phyloP scores from a whole-genome alignment of 2,888 invertebrate species.

The Harpalus rubripes region DNA sequence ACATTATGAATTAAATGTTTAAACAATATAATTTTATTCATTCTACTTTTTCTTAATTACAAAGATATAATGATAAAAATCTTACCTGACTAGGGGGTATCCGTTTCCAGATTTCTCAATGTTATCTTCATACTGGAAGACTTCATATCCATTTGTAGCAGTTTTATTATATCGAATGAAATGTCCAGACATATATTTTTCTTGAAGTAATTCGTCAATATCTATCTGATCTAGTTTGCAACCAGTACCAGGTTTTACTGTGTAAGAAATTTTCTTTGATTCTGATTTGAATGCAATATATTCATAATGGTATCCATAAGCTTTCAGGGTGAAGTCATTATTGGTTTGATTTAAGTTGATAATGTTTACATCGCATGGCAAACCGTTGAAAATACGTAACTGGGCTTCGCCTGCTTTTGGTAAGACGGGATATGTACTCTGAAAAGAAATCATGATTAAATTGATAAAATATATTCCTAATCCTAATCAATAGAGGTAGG shows the following conservation, averaged over 20 bases:
- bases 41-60: not conserved
- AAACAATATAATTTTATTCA: too few species aligned
- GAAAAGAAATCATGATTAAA: not conserved
- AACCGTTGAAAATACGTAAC: conserved; percentile 85
- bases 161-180: conserved; percentile 42
- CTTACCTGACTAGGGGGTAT: conserved; percentile 80
- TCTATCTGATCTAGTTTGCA: not conserved
- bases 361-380: conserved; percentile 78
- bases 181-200: conserved; percentile 55
- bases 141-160: conserved; percentile 20
- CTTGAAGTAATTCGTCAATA: conserved; percentile 11
- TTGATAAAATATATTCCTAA: too few species aligned
- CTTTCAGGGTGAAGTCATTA: not conserved
- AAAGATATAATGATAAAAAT: conserved; percentile 5
- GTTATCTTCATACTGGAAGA: conserved; percentile 76
- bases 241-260: conserved; percentile 10
- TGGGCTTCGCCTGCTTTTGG: conserved; percentile 82
- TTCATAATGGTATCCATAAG: conserved; percentile 4
- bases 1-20: too few species aligned
- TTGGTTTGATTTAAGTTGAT: not conserved
- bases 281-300: not conserved
- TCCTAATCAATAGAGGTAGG: too few species aligned
- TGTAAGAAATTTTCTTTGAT: conserved; percentile 10
- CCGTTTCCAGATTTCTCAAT: conserved; percentile 80
- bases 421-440: conserved; percentile 77